Base-by-base conservation (phyloP, 2,888 invertebrate species). In the Melanchra persicariae region DNA sequence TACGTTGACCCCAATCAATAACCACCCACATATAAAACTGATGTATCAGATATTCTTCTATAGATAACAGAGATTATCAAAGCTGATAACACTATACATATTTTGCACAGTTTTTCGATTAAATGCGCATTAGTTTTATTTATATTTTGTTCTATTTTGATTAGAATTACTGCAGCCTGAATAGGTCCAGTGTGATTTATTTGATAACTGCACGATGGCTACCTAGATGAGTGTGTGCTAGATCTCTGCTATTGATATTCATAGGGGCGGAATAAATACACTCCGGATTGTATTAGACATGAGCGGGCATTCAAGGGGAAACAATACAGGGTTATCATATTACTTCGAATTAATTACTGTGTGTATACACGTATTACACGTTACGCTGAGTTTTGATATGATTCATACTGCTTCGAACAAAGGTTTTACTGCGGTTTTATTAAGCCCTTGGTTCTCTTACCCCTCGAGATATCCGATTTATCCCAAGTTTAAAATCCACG, bases 261-360 rank as follows among this genome's bases (percentile, higher is more conserved):
- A 79, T 22, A 63, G 63, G 30, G 49, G 80, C 8, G 79, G 83
- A 80, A 74, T 83, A 61, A 82, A 79, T 74, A 64, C 57, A 34
- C 30, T 58, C 66, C 47, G 10, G 26, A 60, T 63, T 65, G 61
- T 66, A 24, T 66, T 51, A 37, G 47, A 40, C 52, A 58, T 55
- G 61, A 68, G 63, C 37, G 64, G 30, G 65, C 49, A 66, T 79
- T 66, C 60, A 73, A 43, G 62, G 45, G 40, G 58, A 45, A 82
- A 79, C 54, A 65, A 55, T 73, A 66, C 47, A 17, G 10, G n/a
- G n/a, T 77, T 45, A 78, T 81, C 37, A 49, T 61, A 69, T 69
- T 60, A 69, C 59, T 30, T 49, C 22, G 49, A 63, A 69, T 55
- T 69, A 79, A 82, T 67, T 66, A 47, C 24, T 54, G 51, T 12